These are phyloP conservation scores for Metallyticus violacea DNA, from an alignment of 2,888 invertebrate genomes.

Conservation along the genomic window DNA sequence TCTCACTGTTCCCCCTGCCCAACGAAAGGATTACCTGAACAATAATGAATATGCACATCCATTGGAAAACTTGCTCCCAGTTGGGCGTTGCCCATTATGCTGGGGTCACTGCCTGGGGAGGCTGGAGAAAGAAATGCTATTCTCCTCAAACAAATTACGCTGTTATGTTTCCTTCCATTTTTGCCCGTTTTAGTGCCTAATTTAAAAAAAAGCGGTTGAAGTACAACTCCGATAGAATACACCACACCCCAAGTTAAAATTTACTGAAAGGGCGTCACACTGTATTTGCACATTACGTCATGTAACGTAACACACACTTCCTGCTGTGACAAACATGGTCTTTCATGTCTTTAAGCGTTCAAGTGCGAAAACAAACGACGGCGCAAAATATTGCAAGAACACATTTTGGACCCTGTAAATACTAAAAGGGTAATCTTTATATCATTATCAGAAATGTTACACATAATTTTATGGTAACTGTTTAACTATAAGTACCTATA, in stretches of 20 bases:
- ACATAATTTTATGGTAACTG: too few species aligned
- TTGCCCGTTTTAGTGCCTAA: background rate
- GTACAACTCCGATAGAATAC: too few species aligned
- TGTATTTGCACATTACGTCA: conserved; percentile 12
- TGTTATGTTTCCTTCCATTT: background rate
- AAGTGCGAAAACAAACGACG: background rate
- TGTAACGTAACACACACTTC: background rate
- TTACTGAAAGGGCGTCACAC: conserved; percentile 1
- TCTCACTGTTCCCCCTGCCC: background rate
- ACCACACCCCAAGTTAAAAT: conserved; percentile 11
- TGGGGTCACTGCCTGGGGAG: background rate
- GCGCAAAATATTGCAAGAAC: background rate
- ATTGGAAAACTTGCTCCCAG: background rate
- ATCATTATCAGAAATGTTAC: too few species aligned
- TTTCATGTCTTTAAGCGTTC: background rate
- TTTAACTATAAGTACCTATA: too few species aligned
- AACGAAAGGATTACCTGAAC: background rate
- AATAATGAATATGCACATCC: background rate
- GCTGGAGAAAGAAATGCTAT: background rate
- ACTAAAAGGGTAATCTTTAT: too few species aligned
- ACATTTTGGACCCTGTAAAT: too few species aligned
- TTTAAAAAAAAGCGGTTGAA: background rate
- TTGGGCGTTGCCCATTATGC: background rate
- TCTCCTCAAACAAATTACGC: background rate
- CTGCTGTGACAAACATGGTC: background rate